Percentiles rank a stretch among this genome's conserved stretches.
phyloP scores from a whole-genome alignment of 2,888 invertebrate species.

The Melanargia galathea region DNA sequence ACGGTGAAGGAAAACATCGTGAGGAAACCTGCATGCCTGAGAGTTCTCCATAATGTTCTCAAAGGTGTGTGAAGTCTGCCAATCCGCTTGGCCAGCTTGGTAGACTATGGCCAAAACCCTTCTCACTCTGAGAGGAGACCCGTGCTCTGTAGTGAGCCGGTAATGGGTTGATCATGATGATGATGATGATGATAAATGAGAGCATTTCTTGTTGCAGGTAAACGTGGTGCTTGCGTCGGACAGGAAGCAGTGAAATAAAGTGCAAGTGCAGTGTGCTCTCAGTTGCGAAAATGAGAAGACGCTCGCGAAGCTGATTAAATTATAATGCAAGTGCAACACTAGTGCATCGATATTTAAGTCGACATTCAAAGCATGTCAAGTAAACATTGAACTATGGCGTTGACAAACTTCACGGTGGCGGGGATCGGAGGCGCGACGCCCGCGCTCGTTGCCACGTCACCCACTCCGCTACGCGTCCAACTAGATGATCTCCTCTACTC shows the following conservation, averaged over 20 bases:
- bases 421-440: conserved; percentile 64
- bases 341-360: conserved; percentile 55
- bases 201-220: conserved; percentile 67
- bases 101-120: too few relatives aligned
- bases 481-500: conserved; percentile 74
- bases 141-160: too few relatives aligned
- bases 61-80: too few relatives aligned
- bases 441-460: conserved; percentile 57
- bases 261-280: conserved; percentile 59
- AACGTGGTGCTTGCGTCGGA: conserved; percentile 42
- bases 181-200: background rate
- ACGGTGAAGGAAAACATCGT: too few relatives aligned
- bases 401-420: conserved; percentile 72
- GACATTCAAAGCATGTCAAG: conserved; percentile 59
- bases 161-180: too few relatives aligned
- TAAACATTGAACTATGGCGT: conserved; percentile 70
- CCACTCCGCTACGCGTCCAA: conserved; percentile 61
- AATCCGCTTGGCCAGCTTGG: too few relatives aligned
- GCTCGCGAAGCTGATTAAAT: conserved; percentile 55
- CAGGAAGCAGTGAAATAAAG: conserved; percentile 54
- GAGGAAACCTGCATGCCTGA: too few relatives aligned
- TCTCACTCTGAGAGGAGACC: too few relatives aligned
- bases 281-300: conserved; percentile 61
- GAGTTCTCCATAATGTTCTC: too few relatives aligned
- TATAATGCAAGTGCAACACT: conserved; percentile 67